Evolutionary conservation across 2,113 vertebrate species (phyloP).

Genomic region (Centropus unirufus): DNA sequence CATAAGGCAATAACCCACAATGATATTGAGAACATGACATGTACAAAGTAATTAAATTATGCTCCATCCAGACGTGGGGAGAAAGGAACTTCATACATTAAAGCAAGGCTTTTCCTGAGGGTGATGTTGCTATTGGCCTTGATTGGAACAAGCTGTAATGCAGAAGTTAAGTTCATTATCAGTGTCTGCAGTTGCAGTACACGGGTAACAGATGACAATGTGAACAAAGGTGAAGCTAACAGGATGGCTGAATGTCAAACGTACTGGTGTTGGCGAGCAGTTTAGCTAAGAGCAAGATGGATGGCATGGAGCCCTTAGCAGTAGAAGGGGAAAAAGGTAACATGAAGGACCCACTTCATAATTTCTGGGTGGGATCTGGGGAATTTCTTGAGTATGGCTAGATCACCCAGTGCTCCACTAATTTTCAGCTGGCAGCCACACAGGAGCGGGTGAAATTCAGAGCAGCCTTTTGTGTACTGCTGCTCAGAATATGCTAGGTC

Average conservation of each 20-base stretch:
- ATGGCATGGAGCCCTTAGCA: background rate
- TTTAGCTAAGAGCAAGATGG: background rate
- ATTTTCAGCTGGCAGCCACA: background rate
- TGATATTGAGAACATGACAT: background rate
- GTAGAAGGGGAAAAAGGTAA: background rate
- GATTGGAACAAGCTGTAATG: background rate
- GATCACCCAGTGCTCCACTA: background rate
- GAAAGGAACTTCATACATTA: background rate
- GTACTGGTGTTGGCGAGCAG: background rate
- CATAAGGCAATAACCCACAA: background rate
- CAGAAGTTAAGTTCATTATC: background rate
- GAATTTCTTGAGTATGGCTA: background rate
- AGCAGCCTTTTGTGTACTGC: background rate
- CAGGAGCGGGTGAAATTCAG: background rate
- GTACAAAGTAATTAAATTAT: constrained; percentile 22
- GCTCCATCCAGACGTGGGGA: background rate
- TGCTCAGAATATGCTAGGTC: background rate
- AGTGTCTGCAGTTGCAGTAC: background rate
- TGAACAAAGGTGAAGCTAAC: background rate
- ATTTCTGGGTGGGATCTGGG: background rate
- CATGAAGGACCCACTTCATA: background rate
- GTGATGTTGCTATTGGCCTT: background rate
- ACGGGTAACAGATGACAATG: background rate
- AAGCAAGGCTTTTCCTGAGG: background rate
- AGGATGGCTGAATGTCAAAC: background rate